phyloP scores from a whole-genome alignment of 1,140 invertebrate species.

The Bemisia tabaci region DNA sequence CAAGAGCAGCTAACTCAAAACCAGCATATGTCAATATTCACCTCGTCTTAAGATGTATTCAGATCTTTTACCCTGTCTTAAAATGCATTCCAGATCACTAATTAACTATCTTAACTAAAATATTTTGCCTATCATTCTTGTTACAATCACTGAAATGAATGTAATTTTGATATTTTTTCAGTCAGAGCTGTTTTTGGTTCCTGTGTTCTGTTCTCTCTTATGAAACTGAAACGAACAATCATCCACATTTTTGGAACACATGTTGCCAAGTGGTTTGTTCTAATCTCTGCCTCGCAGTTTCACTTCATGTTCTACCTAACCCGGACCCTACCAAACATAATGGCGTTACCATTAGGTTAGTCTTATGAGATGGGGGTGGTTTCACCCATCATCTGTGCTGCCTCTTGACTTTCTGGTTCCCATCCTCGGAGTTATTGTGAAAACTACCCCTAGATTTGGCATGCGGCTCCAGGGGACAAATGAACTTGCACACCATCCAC shows the following conservation, averaged over 20 bases:
- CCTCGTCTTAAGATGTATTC: too few species aligned
- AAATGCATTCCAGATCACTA: constrained; percentile 7
- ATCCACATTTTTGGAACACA: constrained; percentile 59
- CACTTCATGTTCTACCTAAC: constrained; percentile 97
- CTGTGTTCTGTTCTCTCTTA: constrained; percentile 58
- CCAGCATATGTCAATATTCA: too few species aligned
- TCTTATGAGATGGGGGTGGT: constrained; percentile 11
- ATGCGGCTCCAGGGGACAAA: too few species aligned
- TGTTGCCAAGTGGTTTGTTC: constrained; percentile 66
- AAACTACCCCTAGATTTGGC: too few species aligned
- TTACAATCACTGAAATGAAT: too few species aligned
- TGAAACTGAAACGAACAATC: constrained; percentile 52
- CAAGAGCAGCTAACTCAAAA: too few species aligned
- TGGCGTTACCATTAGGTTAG: constrained; percentile 83
- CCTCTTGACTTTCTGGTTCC: too few species aligned
- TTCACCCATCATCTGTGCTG: too few species aligned
- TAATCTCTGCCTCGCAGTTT: constrained; percentile 83
- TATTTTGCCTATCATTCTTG: neutral
- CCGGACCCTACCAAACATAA: constrained; percentile 88
- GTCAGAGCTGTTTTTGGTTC: constrained; percentile 67
- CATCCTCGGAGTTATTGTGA: too few species aligned
- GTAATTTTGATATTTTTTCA: constrained; percentile 41
- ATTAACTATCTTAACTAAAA: constrained; percentile 1
- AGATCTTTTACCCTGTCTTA: constrained; percentile 1
- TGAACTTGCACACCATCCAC: too few species aligned